Evolutionary conservation across 2,888 invertebrate genomes (phyloP).

Genomic region (Nymphalis polychloros): DNA sequence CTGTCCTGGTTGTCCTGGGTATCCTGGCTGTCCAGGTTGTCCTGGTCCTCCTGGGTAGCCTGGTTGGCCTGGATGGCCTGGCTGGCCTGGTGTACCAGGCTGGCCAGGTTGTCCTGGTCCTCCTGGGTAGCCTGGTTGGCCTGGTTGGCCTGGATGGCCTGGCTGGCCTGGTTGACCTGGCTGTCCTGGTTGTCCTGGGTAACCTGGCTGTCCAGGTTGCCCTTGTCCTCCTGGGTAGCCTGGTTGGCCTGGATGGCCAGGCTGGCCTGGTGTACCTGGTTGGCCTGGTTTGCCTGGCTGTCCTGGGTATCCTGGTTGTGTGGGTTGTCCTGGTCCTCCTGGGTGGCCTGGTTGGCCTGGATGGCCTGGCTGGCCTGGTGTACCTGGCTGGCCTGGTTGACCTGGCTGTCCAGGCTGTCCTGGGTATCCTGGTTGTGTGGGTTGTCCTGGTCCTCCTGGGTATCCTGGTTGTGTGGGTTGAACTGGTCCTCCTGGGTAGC

Average conservation of each 20-base stretch:
- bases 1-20: conserved; percentile 36
- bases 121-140: conserved; percentile 32
- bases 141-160: conserved; percentile 32
- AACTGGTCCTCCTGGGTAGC: conserved; percentile 51
- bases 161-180: conserved; percentile 57
- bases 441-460: conserved; percentile 41
- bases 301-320: conserved; percentile 39
- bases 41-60: conserved; percentile 26
- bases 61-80: conserved; percentile 50
- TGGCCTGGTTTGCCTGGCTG: conserved; percentile 45
- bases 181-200: conserved; percentile 49
- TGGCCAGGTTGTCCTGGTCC: conserved; percentile 43
- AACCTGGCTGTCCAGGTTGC: conserved; percentile 41
- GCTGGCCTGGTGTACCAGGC: conserved; percentile 47
- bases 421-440: conserved; percentile 41
- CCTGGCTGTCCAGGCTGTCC: conserved; percentile 42
- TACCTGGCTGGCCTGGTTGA: conserved; percentile 39
- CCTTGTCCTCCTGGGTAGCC: conserved; percentile 56
- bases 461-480: conserved; percentile 50
- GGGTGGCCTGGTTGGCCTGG: conserved; percentile 38
- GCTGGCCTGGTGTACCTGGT: conserved; percentile 55
- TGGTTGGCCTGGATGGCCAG: conserved; percentile 52
- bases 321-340: conserved; percentile 41
- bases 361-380: conserved; percentile 34
- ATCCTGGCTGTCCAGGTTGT: conserved; percentile 38